phyloP scores from a whole-genome alignment of 37 sponge, comb jelly and placozoan genomes.

The Diacarnus erythraeanus region DNA sequence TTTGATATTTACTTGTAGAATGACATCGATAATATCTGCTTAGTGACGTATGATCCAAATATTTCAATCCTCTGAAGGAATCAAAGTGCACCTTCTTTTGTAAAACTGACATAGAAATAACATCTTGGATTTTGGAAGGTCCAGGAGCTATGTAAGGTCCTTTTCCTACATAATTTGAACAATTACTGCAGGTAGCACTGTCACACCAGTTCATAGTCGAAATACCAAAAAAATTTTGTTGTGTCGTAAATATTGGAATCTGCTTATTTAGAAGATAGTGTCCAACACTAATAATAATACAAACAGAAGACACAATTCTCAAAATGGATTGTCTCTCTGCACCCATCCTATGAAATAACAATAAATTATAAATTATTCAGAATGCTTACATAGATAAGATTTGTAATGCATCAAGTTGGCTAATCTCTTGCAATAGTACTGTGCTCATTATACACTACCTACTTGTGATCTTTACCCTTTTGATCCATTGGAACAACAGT shows the following conservation, averaged over 20 bases:
- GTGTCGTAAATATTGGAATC: background rate
- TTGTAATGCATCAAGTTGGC: too few relatives aligned
- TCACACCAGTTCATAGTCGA: background rate
- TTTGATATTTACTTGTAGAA: background rate
- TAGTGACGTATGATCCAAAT: conserved; percentile 40
- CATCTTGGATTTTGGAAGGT: conserved; percentile 16
- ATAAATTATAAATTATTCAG: too few relatives aligned
- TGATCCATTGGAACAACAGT: too few relatives aligned
- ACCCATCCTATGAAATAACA: background rate
- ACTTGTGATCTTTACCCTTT: too few relatives aligned
- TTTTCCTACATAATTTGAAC: background rate
- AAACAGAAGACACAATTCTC: background rate
- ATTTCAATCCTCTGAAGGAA: conserved; percentile 18
- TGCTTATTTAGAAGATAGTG: background rate
- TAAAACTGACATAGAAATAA: conserved; percentile 15
- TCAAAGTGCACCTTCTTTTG: conserved; percentile 2
- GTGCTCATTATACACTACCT: too few relatives aligned
- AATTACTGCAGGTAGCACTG: background rate
- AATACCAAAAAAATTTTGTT: background rate
- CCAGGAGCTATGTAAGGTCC: conserved; percentile 22
- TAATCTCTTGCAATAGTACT: too few relatives aligned
- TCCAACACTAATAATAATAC: background rate
- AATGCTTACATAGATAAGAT: too few relatives aligned
- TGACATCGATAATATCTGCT: conserved; percentile 33
- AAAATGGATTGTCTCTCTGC: background rate